These are phyloP conservation scores for Drosophila triauraria DNA, from an alignment of 1,140 invertebrate genomes.

Conservation along the genomic window DNA sequence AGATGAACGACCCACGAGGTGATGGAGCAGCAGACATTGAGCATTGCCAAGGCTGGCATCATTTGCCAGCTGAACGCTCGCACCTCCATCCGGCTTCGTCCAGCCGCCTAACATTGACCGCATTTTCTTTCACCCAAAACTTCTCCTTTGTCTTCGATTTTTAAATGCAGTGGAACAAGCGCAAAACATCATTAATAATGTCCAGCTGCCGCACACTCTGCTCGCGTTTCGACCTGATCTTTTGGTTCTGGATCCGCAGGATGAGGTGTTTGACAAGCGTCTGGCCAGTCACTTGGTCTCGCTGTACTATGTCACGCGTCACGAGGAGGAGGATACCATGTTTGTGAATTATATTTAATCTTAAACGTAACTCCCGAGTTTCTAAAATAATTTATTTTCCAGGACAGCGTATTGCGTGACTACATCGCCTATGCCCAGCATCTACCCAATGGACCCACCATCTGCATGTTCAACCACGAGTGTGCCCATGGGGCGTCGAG, in stretches of 20 bases:
- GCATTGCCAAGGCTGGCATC: conserved; percentile 99
- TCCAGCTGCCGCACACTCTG: conserved; percentile 97
- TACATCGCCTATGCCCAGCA: conserved; percentile 98
- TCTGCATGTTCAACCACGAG: conserved; percentile 98
- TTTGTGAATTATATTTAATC: conserved; percentile 87
- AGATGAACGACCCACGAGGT: conserved; percentile 99
- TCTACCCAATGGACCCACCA: conserved; percentile 89
- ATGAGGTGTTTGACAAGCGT: conserved; percentile 95
- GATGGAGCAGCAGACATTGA: conserved; percentile 99
- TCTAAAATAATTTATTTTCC: conserved; percentile 33
- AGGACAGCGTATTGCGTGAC: conserved; percentile 96
- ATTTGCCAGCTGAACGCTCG: conserved; percentile 99
- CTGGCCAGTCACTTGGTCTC: conserved; percentile 97
- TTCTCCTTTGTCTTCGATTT: no score
- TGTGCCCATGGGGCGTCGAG: conserved; percentile 92
- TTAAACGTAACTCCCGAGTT: no score
- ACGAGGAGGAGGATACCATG: conserved; percentile 92
- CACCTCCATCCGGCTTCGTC: conserved; percentile 91
- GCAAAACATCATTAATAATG: conserved; percentile 98
- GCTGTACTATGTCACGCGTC: conserved; percentile 92
- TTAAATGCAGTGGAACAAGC: conserved; percentile 93
- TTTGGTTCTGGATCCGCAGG: conserved; percentile 98
- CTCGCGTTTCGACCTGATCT: conserved; percentile 99
- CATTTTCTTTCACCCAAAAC: no score
- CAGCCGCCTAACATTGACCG: no score